A percentile compares a stretch with the other conserved stretches of the same genome.
phyloP scores from a whole-genome alignment of 2,797 vertebrate genomes.

The Loris lydekkerianus region DNA sequence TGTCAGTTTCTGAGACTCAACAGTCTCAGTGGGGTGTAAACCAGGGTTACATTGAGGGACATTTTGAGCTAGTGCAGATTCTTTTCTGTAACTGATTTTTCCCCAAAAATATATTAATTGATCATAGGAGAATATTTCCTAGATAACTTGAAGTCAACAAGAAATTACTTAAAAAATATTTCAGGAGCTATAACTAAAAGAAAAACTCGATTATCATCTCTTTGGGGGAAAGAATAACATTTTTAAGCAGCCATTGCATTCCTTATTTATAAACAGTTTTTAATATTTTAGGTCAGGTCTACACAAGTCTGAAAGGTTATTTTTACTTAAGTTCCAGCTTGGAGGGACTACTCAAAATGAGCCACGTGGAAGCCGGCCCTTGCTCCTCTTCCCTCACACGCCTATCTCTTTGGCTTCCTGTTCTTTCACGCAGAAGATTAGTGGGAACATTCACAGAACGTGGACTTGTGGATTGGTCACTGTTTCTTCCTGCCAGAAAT shows the following conservation, averaged over 20 bases:
- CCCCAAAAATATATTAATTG: neutral
- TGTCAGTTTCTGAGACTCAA: neutral
- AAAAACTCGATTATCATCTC: neutral
- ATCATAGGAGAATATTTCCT: neutral
- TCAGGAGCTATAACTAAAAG: conserved; percentile 11
- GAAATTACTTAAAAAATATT: neutral
- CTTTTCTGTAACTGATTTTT: neutral
- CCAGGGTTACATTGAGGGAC: neutral
- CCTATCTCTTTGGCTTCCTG: neutral
- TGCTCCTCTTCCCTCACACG: accelerated
- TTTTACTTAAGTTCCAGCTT: neutral
- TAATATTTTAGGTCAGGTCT: conserved; percentile 30
- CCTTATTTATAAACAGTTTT: conserved; percentile 48
- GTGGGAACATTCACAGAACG: accelerated
- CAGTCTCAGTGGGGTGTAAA: accelerated
- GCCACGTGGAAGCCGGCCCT: neutral
- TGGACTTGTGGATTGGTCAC: neutral
- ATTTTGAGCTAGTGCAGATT: neutral
- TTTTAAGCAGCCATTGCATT: conserved; percentile 8
- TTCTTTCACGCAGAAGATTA: neutral
- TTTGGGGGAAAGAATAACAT: neutral
- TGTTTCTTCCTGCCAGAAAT: neutral
- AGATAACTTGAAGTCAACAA: neutral
- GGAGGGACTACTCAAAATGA: neutral
- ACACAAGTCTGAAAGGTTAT: neutral